These are phyloP conservation scores for Syrista parreyssii DNA, from an alignment of 2,888 invertebrate species.

Conservation along the genomic window DNA sequence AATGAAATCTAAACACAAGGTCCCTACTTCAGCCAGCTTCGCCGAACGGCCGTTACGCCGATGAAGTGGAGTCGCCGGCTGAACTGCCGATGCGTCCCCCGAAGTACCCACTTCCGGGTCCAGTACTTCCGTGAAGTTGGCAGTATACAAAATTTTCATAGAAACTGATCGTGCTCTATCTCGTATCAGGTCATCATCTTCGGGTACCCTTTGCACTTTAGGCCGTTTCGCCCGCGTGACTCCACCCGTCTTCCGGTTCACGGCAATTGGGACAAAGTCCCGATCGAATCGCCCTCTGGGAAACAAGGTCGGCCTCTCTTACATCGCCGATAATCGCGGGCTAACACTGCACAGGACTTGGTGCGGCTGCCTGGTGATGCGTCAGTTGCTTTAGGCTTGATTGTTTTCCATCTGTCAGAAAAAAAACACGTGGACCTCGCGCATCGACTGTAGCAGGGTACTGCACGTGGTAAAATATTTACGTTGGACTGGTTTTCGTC, in stretches of 20 bases:
- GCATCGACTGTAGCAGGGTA: no score
- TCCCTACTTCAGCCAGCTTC: background rate
- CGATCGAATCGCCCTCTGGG: no score
- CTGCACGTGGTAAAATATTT: no score
- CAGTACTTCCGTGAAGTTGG: background rate
- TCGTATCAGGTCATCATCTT: background rate
- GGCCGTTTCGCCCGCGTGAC: background rate
- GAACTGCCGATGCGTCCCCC: background rate
- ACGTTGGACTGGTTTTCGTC: no score
- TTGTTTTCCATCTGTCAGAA: no score
- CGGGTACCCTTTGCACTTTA: background rate
- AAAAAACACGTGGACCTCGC: no score
- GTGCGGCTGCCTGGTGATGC: no score
- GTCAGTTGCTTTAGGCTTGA: no score
- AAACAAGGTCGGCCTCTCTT: no score
- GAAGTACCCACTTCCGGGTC: background rate
- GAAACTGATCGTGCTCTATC: background rate
- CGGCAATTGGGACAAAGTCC: no score
- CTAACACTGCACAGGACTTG: no score
- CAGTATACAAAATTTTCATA: background rate
- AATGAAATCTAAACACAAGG: slow-evolving; percentile 5
- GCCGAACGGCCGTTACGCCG: background rate
- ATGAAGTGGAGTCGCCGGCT: background rate
- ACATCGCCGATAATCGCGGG: no score
- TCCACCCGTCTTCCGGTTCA: background rate